phyloP scores from a whole-genome alignment of 2,888 invertebrate species.

The Parelbella ahira region DNA sequence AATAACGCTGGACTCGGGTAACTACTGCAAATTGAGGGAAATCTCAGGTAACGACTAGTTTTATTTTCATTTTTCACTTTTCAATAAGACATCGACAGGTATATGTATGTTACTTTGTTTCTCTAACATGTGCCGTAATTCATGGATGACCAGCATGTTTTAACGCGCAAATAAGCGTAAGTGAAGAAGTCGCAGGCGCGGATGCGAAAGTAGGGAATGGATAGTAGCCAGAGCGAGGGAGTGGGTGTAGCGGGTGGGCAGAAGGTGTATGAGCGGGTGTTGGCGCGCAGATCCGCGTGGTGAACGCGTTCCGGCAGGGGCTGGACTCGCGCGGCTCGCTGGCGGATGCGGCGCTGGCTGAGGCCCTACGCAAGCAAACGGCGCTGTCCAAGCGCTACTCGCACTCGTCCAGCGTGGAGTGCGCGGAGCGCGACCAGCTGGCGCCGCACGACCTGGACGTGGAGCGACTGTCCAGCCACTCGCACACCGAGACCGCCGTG shows the following conservation, averaged over 20 bases:
- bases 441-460: constrained; percentile 95
- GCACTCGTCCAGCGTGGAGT: constrained; percentile 93
- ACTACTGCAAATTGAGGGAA: no score
- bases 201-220: no score
- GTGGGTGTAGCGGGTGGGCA: no score
- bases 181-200: no score
- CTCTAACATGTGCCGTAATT: no score
- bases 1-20: no score
- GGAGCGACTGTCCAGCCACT: constrained; percentile 94
- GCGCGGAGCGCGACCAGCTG: constrained; percentile 84
- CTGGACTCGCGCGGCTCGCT: constrained; percentile 97
- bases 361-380: constrained; percentile 96
- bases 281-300: constrained; percentile 97
- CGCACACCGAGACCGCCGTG: constrained; percentile 97
- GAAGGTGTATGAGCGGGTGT: constrained; percentile 12
- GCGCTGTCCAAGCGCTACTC: constrained; percentile 95
- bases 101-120: no score
- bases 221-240: constrained; percentile 27
- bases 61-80: no score
- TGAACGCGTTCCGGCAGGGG: constrained; percentile 99
- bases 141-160: no score
- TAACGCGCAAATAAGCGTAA: no score
- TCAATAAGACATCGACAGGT: no score
- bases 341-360: constrained; percentile 94
- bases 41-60: no score